These are phyloP conservation scores for Champsocephalus esox DNA, from an alignment of 2,797 vertebrate genomes.

Conservation along the genomic window DNA sequence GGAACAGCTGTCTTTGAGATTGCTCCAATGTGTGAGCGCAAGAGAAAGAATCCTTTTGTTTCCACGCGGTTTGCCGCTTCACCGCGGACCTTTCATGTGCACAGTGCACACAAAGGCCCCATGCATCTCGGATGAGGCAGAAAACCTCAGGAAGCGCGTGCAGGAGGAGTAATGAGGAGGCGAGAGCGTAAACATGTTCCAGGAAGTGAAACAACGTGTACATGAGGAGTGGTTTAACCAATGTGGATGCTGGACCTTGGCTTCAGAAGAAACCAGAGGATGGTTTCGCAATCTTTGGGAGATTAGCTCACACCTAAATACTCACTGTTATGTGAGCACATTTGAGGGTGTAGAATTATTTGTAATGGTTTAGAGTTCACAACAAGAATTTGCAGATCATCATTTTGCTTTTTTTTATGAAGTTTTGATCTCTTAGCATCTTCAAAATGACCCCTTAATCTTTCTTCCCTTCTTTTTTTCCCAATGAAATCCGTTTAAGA, in stretches of 20 bases:
- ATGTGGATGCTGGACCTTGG: conserved; percentile 18
- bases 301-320: neutral
- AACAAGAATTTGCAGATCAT: conserved; percentile 3
- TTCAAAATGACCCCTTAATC: neutral
- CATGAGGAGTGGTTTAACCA: conserved; percentile 6
- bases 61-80: conserved; percentile 63
- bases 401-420: neutral
- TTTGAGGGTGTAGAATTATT: neutral
- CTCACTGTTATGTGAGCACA: conserved; percentile 7
- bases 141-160: conserved; percentile 63
- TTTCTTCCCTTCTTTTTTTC: neutral
- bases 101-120: conserved; percentile 66
- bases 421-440: conserved; percentile 1
- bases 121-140: conserved; percentile 68
- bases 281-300: neutral
- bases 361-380: neutral
- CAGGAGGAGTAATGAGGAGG: conserved; percentile 63
- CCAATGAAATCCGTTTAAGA: too few species aligned
- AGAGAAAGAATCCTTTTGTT: conserved; percentile 83
- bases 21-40: conserved; percentile 73
- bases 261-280: conserved; percentile 17
- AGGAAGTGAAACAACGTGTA: conserved; percentile 54
- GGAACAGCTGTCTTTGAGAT: conserved; percentile 78
- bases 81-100: conserved; percentile 72
- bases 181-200: conserved; percentile 69